These are phyloP conservation scores for Hippoglossus hippoglossus DNA, from an alignment of 2,797 vertebrate genomes.

Conservation along the genomic window DNA sequence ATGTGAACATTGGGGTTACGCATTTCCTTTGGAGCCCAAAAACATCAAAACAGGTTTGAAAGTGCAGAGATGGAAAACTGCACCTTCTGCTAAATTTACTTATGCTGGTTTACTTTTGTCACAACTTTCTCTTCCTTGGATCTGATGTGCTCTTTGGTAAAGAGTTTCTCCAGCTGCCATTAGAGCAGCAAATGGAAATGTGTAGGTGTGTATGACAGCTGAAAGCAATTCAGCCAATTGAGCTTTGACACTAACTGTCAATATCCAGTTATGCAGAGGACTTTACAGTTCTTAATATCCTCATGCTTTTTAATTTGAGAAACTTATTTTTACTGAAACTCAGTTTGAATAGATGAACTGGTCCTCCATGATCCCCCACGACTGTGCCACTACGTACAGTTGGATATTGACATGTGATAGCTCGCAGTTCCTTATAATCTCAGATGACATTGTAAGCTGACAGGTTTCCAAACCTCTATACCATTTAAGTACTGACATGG, in stretches of 20 bases:
- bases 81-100: background rate
- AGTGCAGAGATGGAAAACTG: background rate
- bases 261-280: background rate
- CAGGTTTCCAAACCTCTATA: constrained; percentile 5
- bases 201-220: no score
- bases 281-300: background rate
- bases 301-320: background rate
- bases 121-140: background rate
- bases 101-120: background rate
- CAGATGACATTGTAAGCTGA: constrained; percentile 7
- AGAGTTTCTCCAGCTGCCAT: background rate
- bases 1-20: no score
- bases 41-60: background rate
- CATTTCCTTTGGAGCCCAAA: background rate
- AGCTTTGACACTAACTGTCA: background rate
- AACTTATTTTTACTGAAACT: background rate
- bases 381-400: background rate
- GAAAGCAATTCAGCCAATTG: background rate
- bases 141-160: background rate
- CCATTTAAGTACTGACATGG: constrained; percentile 4
- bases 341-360: background rate
- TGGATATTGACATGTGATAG: constrained; percentile 11
- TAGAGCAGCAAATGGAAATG: no score
- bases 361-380: background rate
- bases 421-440: constrained; percentile 1